Conservation (phyloP, 2,797 vertebrate species). For the Hippocampus kuda region DNA sequence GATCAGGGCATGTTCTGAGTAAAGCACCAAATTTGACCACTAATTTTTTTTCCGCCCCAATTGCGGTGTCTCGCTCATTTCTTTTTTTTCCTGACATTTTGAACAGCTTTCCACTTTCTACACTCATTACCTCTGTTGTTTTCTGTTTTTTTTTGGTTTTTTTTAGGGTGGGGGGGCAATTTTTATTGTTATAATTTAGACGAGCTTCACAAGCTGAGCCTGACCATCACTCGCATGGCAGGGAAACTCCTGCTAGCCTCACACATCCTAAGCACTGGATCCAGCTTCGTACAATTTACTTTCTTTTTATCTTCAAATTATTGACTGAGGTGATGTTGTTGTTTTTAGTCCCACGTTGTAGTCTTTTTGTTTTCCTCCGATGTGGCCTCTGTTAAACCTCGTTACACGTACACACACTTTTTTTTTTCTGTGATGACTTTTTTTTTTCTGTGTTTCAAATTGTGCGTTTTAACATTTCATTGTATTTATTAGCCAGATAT, state of each 20-base stretch:
- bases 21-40: slow-evolving; percentile 19
- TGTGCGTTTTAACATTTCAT: slow-evolving; percentile 80
- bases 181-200: slow-evolving; percentile 61
- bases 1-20: neutral
- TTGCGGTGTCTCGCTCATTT: slow-evolving; percentile 9
- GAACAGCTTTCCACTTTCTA: slow-evolving; percentile 69
- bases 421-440: slow-evolving; percentile 68
- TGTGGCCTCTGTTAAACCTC: slow-evolving; percentile 44
- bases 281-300: slow-evolving; percentile 70
- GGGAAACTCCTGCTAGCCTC: slow-evolving; percentile 35
- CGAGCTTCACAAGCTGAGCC: slow-evolving; percentile 83
- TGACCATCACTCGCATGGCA: slow-evolving; percentile 81
- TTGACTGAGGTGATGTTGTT: slow-evolving; percentile 98
- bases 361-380: neutral
- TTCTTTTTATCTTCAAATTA: slow-evolving; percentile 72
- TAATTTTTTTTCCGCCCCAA: slow-evolving; percentile 24
- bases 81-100: slow-evolving; percentile 45
- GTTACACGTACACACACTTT: slow-evolving; percentile 52
- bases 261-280: slow-evolving; percentile 88
- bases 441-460: slow-evolving; percentile 82
- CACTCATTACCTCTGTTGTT: slow-evolving; percentile 64
- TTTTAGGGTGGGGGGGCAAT: slow-evolving; percentile 31
- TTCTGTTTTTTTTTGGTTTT: slow-evolving; percentile 17
- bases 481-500: slow-evolving; percentile 96
- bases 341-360: slow-evolving; percentile 45